A percentile compares a stretch with the other conserved stretches of the same genome.
Conservation (phyloP, 2,888 invertebrate species). For the Cryptops parisi region DNA sequence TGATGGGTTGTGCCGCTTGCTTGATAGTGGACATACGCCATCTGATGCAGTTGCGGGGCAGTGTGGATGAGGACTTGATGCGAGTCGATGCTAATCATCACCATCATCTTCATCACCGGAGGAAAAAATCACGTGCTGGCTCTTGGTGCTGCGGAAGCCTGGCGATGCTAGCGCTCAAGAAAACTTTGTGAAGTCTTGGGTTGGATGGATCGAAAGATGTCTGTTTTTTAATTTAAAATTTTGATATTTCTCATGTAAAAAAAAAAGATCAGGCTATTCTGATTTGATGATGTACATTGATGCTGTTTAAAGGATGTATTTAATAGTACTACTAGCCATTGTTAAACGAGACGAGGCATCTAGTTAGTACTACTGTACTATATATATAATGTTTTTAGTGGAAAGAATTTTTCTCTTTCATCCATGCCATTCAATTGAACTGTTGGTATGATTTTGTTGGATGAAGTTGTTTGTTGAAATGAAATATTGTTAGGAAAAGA, state of each 20-base stretch:
- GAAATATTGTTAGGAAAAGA: too few species aligned
- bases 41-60: slow-evolving; percentile 16
- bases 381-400: too few species aligned
- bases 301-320: neutral
- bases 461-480: too few species aligned
- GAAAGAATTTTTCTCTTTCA: too few species aligned
- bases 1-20: too few species aligned
- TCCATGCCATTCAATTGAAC: too few species aligned
- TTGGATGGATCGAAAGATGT: neutral
- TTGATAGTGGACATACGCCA: slow-evolving; percentile 18
- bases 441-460: too few species aligned
- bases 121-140: slow-evolving; percentile 13
- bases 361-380: too few species aligned
- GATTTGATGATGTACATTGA: neutral
- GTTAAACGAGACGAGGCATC: too few species aligned
- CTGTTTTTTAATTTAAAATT: neutral
- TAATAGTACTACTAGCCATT: too few species aligned
- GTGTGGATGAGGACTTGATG: slow-evolving; percentile 10
- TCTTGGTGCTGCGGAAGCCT: slow-evolving; percentile 18
- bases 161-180: slow-evolving; percentile 14
- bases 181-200: slow-evolving; percentile 11
- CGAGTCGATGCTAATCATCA: slow-evolving; percentile 6
- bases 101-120: slow-evolving; percentile 14
- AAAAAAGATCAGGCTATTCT: neutral
- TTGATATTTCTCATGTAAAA: neutral